Percentiles rank a stretch among this genome's conserved stretches.
phyloP scores from a whole-genome alignment of 2,113 vertebrate species.

The Ochotona curzoniae region DNA sequence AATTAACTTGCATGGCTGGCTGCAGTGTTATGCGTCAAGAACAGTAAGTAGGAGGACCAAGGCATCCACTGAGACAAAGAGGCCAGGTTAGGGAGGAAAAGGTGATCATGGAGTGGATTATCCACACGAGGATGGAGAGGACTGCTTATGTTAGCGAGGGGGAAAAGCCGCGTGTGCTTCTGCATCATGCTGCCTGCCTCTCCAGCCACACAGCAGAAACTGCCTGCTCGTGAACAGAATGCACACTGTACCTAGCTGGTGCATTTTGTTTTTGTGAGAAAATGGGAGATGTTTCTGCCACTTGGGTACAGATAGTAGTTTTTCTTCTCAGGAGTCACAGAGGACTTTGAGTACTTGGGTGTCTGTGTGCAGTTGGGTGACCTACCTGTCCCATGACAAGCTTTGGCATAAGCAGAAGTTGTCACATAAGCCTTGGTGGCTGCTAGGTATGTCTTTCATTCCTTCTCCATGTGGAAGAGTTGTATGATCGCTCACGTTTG shows the following conservation, averaged over 20 bases:
- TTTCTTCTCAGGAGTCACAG: neutral
- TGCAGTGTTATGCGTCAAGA: neutral
- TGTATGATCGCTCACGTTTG: constrained; percentile 27
- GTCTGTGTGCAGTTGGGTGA: neutral
- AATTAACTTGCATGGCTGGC: neutral
- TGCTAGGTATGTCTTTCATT: neutral
- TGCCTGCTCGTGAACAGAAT: neutral
- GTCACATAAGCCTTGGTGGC: neutral
- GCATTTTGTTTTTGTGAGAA: neutral
- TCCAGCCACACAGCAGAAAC: neutral
- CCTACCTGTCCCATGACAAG: neutral
- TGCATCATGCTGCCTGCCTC: neutral
- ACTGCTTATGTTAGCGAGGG: neutral
- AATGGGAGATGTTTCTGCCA: neutral
- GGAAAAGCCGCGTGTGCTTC: neutral
- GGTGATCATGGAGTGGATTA: neutral
- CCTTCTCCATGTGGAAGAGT: neutral
- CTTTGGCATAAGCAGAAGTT: neutral
- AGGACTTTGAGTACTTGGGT: neutral
- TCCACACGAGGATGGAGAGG: neutral
- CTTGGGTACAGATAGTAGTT: neutral
- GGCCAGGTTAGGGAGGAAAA: neutral
- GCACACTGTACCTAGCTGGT: neutral
- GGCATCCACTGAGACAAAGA: neutral
- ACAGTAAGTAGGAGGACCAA: neutral